Base-by-base conservation (phyloP, 2,113 vertebrate species). In the Scalopus aquaticus region DNA sequence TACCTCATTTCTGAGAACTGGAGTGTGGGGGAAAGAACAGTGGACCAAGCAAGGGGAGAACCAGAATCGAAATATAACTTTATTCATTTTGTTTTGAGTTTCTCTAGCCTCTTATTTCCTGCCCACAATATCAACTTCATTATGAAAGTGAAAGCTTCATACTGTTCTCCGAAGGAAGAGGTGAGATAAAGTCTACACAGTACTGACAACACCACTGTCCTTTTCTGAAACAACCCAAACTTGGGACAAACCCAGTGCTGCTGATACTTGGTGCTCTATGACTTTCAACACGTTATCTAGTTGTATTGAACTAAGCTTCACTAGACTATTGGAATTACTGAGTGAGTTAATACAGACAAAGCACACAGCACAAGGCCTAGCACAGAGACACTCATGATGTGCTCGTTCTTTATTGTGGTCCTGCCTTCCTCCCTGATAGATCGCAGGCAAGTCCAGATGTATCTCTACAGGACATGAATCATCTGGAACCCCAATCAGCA, bases 401-500 rank as follows among this genome's bases (percentile, higher is more conserved):
- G 10, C 12, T 37, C 39, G 26, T 76, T 69, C 12, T 86, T 20
- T 22, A 16, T 9, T 56, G 10, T 32, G 7, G 0, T 12, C 26
- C 35, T 54, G 30, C 65, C 44, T 46, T 81, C 32, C 64, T 70
- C 81, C 24, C 79, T 72, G 17, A 44, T 10, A 78, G 22, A 80
- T 16, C n/a, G 19, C 35, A n/a, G 72, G 32, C 42, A 74, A 62
- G 73, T 82, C 67, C 26, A 32, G 8, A 35, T 73, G 35, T 39
- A 7, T 86, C 54, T 65, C 54, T 44, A 73, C 74, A 46, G 46
- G 39, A 46, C 54, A 35, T 8, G 32, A 80, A 51, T 89, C 70
- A 77, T 72, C 84, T 80, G 32, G 90, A 97, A 88, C 32, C 92
- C 76, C 83, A 28, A 49, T 93, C 64, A 44, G 95, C 95, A 97